Percentiles rank a stretch among this genome's conserved stretches.
phyloP scores from a whole-genome alignment of 1,140 invertebrate genomes.

The Euschistus heros region DNA sequence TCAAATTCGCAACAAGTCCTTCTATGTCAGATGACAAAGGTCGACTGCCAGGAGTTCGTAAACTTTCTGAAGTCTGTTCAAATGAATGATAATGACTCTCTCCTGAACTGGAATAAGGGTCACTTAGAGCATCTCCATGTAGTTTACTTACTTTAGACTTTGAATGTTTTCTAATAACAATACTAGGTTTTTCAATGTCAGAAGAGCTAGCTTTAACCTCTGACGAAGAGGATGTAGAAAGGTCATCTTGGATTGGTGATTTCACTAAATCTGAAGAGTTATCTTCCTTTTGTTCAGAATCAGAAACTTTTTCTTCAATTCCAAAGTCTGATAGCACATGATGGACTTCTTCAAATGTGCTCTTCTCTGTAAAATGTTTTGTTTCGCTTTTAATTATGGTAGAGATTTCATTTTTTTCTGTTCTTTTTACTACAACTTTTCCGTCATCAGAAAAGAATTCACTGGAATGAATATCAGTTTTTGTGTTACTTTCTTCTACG shows the following conservation, averaged over 20 bases:
- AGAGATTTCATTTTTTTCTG: conserved; percentile 15
- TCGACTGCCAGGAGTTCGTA: conserved; percentile 52
- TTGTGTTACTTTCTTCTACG: conserved; percentile 23
- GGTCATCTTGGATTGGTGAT: conserved; percentile 34
- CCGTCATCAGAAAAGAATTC: conserved; percentile 30
- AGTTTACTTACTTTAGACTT: conserved; percentile 11
- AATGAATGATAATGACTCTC: conserved; percentile 83
- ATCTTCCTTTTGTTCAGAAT: conserved; percentile 1
- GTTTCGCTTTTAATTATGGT: conserved; percentile 13
- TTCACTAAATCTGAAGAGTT: conserved; percentile 29
- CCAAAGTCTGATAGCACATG: neutral
- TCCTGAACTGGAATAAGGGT: conserved; percentile 74
- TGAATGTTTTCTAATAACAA: conserved; percentile 34
- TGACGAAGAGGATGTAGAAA: conserved; percentile 33
- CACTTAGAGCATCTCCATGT: neutral
- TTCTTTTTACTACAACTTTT: conserved; percentile 23
- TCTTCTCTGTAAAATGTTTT: conserved; percentile 19
- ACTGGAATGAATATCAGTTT: conserved; percentile 31
- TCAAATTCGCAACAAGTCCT: conserved; percentile 47
- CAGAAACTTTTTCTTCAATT: neutral
- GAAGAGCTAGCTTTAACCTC: conserved; percentile 30
- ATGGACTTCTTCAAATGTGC: neutral
- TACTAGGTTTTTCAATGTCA: conserved; percentile 29
- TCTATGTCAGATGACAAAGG: conserved; percentile 83
- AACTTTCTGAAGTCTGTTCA: conserved; percentile 53